A percentile compares a stretch with the other conserved stretches of the same genome.
These are phyloP conservation scores for Idaea biselata DNA, from an alignment of 2,888 invertebrate genomes.

Conservation along the genomic window DNA sequence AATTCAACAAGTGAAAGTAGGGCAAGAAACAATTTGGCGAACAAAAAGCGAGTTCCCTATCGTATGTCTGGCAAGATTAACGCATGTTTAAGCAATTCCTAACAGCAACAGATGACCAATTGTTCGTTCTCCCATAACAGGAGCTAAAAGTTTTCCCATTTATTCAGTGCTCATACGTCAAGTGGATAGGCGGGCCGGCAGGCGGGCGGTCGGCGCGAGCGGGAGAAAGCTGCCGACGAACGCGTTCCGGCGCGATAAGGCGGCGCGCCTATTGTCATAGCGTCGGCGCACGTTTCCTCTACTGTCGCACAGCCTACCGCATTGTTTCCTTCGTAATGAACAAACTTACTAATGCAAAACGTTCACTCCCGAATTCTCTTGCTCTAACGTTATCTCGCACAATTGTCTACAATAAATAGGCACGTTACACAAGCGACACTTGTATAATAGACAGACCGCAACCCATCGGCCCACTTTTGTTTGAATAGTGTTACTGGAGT, in stretches of 20 bases:
- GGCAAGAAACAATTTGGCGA: slow-evolving; percentile 41
- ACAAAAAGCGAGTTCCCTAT: slow-evolving; percentile 42
- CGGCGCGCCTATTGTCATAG: slow-evolving; percentile 71
- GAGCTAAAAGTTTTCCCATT: slow-evolving; percentile 78
- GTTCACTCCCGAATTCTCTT: slow-evolving; percentile 65
- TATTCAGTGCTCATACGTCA: slow-evolving; percentile 78
- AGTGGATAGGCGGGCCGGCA: slow-evolving; percentile 39
- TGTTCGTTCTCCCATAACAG: slow-evolving; percentile 74
- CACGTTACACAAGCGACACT: slow-evolving; percentile 48
- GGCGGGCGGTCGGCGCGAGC: slow-evolving; percentile 23
- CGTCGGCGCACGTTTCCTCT: slow-evolving; percentile 80
- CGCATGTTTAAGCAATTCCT: slow-evolving; percentile 61
- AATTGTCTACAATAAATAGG: slow-evolving; percentile 51
- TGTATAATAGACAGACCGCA: slow-evolving; percentile 56
- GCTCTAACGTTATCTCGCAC: slow-evolving; percentile 60
- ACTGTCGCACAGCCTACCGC: slow-evolving; percentile 73
- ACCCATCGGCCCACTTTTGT: slow-evolving; percentile 70
- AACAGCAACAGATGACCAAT: slow-evolving; percentile 74
- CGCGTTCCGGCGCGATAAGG: slow-evolving; percentile 79
- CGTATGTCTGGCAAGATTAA: slow-evolving; percentile 58
- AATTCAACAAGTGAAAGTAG: slow-evolving; percentile 22
- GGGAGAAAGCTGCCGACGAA: slow-evolving; percentile 43
- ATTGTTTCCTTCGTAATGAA: slow-evolving; percentile 77
- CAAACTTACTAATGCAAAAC: slow-evolving; percentile 77
- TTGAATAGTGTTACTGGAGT: slow-evolving; percentile 66